Base-by-base conservation (phyloP, 1,140 invertebrate species). In the Sycophila sp. region DNA sequence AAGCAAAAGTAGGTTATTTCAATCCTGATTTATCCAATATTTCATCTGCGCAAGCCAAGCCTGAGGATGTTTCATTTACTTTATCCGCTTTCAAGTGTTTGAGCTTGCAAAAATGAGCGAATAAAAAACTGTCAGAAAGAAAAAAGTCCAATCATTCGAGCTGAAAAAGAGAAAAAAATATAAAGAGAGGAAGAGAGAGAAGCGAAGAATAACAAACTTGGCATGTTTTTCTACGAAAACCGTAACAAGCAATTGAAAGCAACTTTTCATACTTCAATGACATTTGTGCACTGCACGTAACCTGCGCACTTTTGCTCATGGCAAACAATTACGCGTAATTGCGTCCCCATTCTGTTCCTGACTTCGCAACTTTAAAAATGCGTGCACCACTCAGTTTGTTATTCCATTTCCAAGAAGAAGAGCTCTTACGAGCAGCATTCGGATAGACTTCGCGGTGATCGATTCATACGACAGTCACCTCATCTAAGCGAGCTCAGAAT, bases 291-390 rank as follows among this genome's bases (percentile, higher is more conserved):
- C 19, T 28, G 10, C 19, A 15, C 15, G 40, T 30, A 15, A 58
- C 24, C 5, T 8, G 22, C 8, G 24, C 26, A 36, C n/a, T n/a
- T n/a, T n/a, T n/a, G 22, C 55, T 59, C 66, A 38, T n/a, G 53
- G 42, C 36, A 70, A 70, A 69, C 58, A 69, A 63, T 70, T 70
- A 70, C 51, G 38, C 30, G 53, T 64, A 70, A 70, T 70, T 63
- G 38, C 51, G 68, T 51, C 63, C 32, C 36, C 49, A 56, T 70
- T 70, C 38, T 19, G 13, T 10, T 56, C 26, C 8, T 26, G 4
- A 24, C 34, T 34, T n/a, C 38, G 17, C 32, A 32, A 19, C 28
- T n/a, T 38, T 47, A 4, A 49, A 47, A 63, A 22, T 13, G 10
- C 40, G 1, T 63, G 24, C 30, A 26, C n/a, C 7, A 15, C 19